Base-by-base conservation (phyloP, 2,113 vertebrate genomes). In the Thalassarche chlororhynchos region DNA sequence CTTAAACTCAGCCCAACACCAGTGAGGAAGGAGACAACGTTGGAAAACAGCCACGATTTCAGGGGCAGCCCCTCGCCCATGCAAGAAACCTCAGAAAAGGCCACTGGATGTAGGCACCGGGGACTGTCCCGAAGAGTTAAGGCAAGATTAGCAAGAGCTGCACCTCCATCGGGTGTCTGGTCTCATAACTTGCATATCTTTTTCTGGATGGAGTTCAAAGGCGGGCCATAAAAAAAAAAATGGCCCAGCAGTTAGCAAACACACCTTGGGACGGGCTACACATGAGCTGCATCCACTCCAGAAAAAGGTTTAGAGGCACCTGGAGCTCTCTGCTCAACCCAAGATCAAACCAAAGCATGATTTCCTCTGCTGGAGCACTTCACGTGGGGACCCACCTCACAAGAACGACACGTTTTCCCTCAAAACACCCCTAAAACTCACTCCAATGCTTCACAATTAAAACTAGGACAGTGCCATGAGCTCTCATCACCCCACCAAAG, bases 331-430 rank as follows among this genome's bases (percentile, higher is more conserved):
- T 21, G 40, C 19, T 25, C 13, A 7, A 34, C n/a, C 65, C 47
- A 11, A 61, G 18, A 40, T 3, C 28, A 3, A 74, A 6, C 24
- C 66, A 10, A 13, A 61, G 9, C 10, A 4, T 2, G 5, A 14
- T 25, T 60, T 66, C 36, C 46, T 46, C 46, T 1, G 0, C 25
- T 1, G 32, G 17, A 52, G 20, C 34, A 17, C 8, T 11, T 23
- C 55, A 8, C 1, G 0, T 2, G 55, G 34, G 51, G 49, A 58
- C 14, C 14, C 36, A 9, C 14, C 32, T n/a, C 2, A 15, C 29
- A 13, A 46, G 40, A 58, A 26, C 1, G 0, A 38, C 6, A 21
- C 0, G 0, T 23, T 72, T 31, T 6, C 34, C 29, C 49, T 18
- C 9, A 5, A 12, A 34, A 40, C 5, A 20, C 13, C 60, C 49